Percentiles rank a stretch among this genome's conserved stretches.
phyloP scores from a whole-genome alignment of 2,797 vertebrate genomes.

The Sarcoramphus papa region DNA sequence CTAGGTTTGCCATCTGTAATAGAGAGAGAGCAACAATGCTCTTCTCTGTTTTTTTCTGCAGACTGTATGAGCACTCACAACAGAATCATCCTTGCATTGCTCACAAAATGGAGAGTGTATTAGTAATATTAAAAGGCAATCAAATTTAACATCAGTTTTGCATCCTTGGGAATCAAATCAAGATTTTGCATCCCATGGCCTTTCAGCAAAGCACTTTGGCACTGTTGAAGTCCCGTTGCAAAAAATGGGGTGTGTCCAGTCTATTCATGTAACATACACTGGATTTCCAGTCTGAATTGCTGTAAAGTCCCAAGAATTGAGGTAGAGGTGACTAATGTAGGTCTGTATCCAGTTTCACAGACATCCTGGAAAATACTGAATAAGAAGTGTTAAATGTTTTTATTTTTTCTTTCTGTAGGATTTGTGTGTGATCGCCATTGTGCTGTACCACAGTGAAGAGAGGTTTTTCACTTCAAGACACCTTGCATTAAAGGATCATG shows the following conservation, averaged over 20 bases:
- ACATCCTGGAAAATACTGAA: background rate
- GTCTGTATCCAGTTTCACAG: background rate
- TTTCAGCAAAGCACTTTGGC: background rate
- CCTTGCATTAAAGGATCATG: conserved; percentile 60
- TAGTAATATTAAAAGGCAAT: background rate
- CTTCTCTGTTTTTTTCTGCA: background rate
- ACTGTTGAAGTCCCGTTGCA: background rate
- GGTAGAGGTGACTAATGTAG: background rate
- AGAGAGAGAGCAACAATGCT: background rate
- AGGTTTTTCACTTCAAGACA: conserved; percentile 19
- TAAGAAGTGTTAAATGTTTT: background rate
- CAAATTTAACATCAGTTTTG: background rate
- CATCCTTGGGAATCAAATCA: background rate
- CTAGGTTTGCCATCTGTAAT: background rate
- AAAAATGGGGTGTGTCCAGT: background rate
- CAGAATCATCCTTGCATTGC: background rate
- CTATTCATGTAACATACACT: background rate
- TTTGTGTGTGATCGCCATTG: conserved; percentile 12
- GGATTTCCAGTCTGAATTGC: background rate
- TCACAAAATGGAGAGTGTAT: background rate
- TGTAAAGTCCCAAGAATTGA: background rate
- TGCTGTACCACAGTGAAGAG: background rate
- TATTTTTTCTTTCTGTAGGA: conserved; percentile 18
- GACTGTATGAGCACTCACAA: background rate
- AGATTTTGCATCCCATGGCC: background rate